Percentiles rank a stretch among this genome's conserved stretches.
phyloP scores from a whole-genome alignment of 2,888 invertebrate genomes.

The Camponotus fellah region DNA sequence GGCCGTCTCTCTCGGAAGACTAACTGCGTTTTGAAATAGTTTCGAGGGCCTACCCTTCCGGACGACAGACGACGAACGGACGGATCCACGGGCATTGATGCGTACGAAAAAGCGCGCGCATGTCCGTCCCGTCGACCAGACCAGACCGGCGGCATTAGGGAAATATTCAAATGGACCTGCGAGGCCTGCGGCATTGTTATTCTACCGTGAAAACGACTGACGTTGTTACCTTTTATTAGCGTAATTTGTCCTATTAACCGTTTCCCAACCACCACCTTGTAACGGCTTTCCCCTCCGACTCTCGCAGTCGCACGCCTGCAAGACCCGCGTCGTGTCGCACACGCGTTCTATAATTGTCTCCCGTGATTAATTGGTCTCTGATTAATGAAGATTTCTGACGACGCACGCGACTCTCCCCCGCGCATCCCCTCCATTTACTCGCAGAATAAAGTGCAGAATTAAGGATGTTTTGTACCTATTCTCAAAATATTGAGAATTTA shows the following conservation, averaged over 20 bases:
- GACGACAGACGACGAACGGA: slow-evolving; percentile 78
- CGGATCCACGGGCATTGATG: slow-evolving; percentile 80
- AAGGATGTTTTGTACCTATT: no score
- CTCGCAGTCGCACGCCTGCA: slow-evolving; percentile 20
- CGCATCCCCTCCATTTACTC: neutral
- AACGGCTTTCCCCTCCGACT: slow-evolving; percentile 66
- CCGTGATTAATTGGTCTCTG: slow-evolving; percentile 40
- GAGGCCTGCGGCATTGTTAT: slow-evolving; percentile 82
- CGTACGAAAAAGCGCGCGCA: slow-evolving; percentile 83
- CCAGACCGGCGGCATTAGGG: slow-evolving; percentile 75
- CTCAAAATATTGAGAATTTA: no score
- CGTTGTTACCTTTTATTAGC: slow-evolving; percentile 84
- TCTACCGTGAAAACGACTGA: slow-evolving; percentile 85
- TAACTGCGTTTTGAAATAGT: slow-evolving; percentile 61
- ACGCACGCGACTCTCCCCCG: neutral
- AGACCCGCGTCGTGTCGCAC: slow-evolving; percentile 36
- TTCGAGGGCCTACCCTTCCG: slow-evolving; percentile 77
- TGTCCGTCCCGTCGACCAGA: slow-evolving; percentile 74
- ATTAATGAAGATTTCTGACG: slow-evolving; percentile 40
- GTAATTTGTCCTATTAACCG: slow-evolving; percentile 84
- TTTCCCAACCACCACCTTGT: slow-evolving; percentile 78
- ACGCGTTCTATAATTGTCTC: slow-evolving; percentile 34
- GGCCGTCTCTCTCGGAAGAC: slow-evolving; percentile 57
- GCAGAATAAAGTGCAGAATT: neutral
- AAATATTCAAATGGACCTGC: slow-evolving; percentile 80